These are phyloP conservation scores for Parambassis ranga DNA, from an alignment of 2,797 vertebrate genomes.

Conservation along the genomic window DNA sequence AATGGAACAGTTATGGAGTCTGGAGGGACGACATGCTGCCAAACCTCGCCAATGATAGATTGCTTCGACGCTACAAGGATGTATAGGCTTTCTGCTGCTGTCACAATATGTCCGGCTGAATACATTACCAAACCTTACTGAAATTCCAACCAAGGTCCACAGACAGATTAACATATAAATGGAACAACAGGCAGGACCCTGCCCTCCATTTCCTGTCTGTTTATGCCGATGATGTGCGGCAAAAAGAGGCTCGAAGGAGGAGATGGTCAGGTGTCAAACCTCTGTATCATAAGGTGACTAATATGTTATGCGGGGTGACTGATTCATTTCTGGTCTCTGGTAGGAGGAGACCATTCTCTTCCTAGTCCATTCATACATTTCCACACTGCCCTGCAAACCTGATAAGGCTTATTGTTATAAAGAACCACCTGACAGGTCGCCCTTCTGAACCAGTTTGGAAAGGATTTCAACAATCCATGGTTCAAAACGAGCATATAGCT, in stretches of 20 bases:
- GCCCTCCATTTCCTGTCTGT: slow-evolving; percentile 51
- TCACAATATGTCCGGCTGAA: slow-evolving; percentile 52
- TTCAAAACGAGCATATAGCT: too few relatives aligned
- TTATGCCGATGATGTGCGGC: slow-evolving; percentile 31
- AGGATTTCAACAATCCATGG: too few relatives aligned
- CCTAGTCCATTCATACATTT: too few relatives aligned
- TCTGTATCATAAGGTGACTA: too few relatives aligned
- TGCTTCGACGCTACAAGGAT: slow-evolving; percentile 40
- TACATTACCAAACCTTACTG: slow-evolving; percentile 56
- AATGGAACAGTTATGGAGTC: slow-evolving; percentile 54
- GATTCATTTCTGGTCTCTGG: too few relatives aligned
- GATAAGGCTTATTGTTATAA: too few relatives aligned
- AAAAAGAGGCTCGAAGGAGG: slow-evolving; percentile 23
- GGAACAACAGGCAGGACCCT: slow-evolving; percentile 55
- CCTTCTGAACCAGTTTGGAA: too few relatives aligned
- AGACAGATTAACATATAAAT: slow-evolving; percentile 78
- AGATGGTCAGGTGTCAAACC: slow-evolving; percentile 11
- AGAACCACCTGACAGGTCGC: too few relatives aligned
- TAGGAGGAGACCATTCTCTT: too few relatives aligned
- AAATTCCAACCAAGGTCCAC: slow-evolving; percentile 56
- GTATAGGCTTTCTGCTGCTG: slow-evolving; percentile 40
- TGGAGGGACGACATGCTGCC: slow-evolving; percentile 34
- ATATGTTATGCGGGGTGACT: too few relatives aligned
- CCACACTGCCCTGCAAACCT: too few relatives aligned
- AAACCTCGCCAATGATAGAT: slow-evolving; percentile 56